Evolutionary conservation across 2,888 invertebrate genomes (phyloP).

Genomic region (Plemyria rubiginata): DNA sequence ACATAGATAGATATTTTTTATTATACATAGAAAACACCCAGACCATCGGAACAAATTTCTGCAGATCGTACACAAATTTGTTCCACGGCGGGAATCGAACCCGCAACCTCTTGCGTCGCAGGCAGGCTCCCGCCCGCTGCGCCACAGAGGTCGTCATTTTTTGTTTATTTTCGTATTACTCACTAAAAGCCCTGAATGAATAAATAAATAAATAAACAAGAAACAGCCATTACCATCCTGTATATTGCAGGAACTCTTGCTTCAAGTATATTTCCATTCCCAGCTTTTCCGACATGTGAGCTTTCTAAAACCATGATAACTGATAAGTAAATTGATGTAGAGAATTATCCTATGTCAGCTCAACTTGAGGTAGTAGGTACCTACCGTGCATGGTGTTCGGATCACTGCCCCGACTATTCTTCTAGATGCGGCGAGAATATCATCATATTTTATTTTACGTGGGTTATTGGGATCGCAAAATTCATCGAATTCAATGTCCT

Average conservation of each 20-base stretch:
- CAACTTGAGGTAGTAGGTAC: not conserved
- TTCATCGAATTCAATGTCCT: slow-evolving; percentile 69
- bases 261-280: slow-evolving; percentile 96
- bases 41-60: too few species aligned
- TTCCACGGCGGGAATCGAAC: too few species aligned
- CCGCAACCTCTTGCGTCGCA: too few species aligned
- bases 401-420: slow-evolving; percentile 86
- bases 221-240: slow-evolving; percentile 89
- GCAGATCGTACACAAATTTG: too few species aligned
- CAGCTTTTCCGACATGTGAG: slow-evolving; percentile 89
- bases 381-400: slow-evolving; percentile 86
- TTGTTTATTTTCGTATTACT: too few species aligned
- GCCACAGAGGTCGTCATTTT: too few species aligned
- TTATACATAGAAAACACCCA: too few species aligned
- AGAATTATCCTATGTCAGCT: not conserved
- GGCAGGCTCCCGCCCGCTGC: too few species aligned
- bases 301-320: slow-evolving; percentile 83
- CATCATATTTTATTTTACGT: slow-evolving; percentile 84
- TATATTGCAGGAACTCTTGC: slow-evolving; percentile 95
- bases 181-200: too few species aligned
- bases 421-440: slow-evolving; percentile 87
- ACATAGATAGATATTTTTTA: too few species aligned
- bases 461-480: slow-evolving; percentile 75
- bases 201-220: too few species aligned
- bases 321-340: not conserved